Base-by-base conservation (phyloP, 2,113 vertebrate species). In the Harpagus bidentatus region DNA sequence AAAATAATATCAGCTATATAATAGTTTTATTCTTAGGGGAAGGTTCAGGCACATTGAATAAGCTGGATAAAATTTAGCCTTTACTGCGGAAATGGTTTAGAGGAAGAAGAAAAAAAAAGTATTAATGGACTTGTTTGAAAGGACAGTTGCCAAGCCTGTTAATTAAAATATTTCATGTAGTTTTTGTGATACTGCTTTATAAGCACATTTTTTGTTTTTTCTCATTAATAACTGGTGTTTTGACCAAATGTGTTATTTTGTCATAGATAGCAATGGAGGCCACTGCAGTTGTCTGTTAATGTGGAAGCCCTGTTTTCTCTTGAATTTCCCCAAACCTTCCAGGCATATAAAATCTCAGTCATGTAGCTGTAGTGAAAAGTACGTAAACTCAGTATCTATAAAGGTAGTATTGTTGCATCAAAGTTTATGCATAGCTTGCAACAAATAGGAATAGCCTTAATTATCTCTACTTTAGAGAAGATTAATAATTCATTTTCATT, bases 401-500 rank as follows among this genome's bases (percentile, higher is more conserved):
- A 85, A 65, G 95, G 79, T 82, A 84, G 34, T 91, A 53, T 93
- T 11, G 84, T 83, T 82, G 18, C 45, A 45, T 85, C 16, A 74
- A 74, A 88, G 76, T 97, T 95, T 93, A 53, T 93, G 56, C 38
- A 70, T 95, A 84, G 62, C 50, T 92, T 94, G 42, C 84, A 96
- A 90, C 87, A 97, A 97, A 95, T 96, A 92, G 76, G 93, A 97
- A 95, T 97, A 89, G 66, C 48, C 86, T 95, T 97, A 95, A 86
- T 98, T 97, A 94, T 97, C 82, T 96, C 53, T 97, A 94, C 95
- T 95, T 86, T 93, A 77, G 76, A 87, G 91, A 97, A 97, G 89
- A 97, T 97, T 98, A 97, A 97, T 97, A 97, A 97, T 98, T 98
- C 81, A 98, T 98, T 98, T 99, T 98, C 93, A 97, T 97, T 95